Percentiles rank a stretch among this genome's conserved stretches.
phyloP scores from a whole-genome alignment of 2,888 invertebrate genomes.

The Norana najaformis region DNA sequence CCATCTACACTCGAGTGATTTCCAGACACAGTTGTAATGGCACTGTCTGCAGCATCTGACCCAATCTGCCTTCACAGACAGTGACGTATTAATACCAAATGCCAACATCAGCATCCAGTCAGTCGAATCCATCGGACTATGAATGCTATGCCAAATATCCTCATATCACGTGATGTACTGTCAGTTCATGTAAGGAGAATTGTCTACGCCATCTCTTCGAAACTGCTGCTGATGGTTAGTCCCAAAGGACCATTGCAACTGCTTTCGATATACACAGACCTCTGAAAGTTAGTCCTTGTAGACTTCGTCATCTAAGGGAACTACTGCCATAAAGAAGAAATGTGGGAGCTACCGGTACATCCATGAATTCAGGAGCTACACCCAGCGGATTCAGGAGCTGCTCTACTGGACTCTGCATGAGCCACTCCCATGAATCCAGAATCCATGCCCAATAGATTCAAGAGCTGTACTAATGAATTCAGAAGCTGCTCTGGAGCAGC shows the following conservation, averaged over 20 bases:
- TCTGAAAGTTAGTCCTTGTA: background rate
- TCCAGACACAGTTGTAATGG: conserved; percentile 1
- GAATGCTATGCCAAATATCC: background rate
- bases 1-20: background rate
- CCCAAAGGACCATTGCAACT: background rate
- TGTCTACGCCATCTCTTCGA: background rate
- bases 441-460: too few species aligned
- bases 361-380: too few species aligned
- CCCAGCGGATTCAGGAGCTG: too few species aligned
- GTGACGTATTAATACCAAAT: background rate
- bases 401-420: too few species aligned
- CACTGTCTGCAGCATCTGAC: background rate
- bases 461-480: too few species aligned
- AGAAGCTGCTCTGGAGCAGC: too few species aligned
- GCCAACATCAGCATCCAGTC: background rate
- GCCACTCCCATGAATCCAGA: too few species aligned
- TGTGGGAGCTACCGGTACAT: too few species aligned
- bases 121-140: too few species aligned
- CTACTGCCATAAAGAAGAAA: too few species aligned
- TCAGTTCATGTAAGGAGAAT: background rate
- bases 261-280: background rate
- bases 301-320: background rate
- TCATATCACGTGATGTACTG: background rate
- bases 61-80: background rate
- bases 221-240: background rate